These are phyloP conservation scores for Drosophila grimshawi DNA, from an alignment of 1,140 invertebrate genomes.

Conservation along the genomic window DNA sequence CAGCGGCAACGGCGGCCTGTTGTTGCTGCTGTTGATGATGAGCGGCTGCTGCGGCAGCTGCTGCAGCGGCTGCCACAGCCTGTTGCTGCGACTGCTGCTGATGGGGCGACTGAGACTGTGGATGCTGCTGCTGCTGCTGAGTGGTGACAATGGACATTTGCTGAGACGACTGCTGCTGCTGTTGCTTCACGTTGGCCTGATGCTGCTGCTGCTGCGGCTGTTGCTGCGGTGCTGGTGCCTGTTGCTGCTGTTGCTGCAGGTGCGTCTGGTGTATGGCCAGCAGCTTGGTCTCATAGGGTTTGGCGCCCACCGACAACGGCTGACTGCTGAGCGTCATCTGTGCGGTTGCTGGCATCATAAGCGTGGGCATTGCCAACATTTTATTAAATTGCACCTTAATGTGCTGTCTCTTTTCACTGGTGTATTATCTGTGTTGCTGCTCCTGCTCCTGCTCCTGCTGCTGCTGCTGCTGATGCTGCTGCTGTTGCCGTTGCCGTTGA, in stretches of 20 bases:
- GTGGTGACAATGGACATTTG: slow-evolving; percentile 76
- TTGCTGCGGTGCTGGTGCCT: slow-evolving; percentile 59
- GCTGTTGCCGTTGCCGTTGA: slow-evolving; percentile 30
- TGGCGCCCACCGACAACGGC: slow-evolving; percentile 73
- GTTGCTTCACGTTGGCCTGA: slow-evolving; percentile 62
- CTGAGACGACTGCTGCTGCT: slow-evolving; percentile 67
- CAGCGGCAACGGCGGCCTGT: slow-evolving; percentile 64
- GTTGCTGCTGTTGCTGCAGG: slow-evolving; percentile 72
- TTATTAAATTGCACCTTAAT: slow-evolving; percentile 57
- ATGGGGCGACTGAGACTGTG: slow-evolving; percentile 70
- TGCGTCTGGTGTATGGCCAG: slow-evolving; percentile 84
- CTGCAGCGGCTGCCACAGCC: slow-evolving; percentile 66
- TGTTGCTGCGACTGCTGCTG: slow-evolving; percentile 63
- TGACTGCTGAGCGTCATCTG: slow-evolving; percentile 84
- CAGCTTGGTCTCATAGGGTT: slow-evolving; percentile 83
- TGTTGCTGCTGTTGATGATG: slow-evolving; percentile 72
- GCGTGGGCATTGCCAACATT: slow-evolving; percentile 84
- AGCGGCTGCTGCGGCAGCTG: slow-evolving; percentile 70
- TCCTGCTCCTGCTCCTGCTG: slow-evolving; percentile 30
- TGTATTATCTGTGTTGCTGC: slow-evolving; percentile 21
- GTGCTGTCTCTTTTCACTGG: slow-evolving; percentile 32
- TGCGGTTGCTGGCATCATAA: slow-evolving; percentile 84
- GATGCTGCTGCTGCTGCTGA: slow-evolving; percentile 72
- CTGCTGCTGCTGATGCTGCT: slow-evolving; percentile 22
- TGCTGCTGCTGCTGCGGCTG: slow-evolving; percentile 65